Evolutionary conservation across 2,888 invertebrate genomes (phyloP), one percentile per base, ranked within the genome.

Genomic region (Coremacera marginata): DNA sequence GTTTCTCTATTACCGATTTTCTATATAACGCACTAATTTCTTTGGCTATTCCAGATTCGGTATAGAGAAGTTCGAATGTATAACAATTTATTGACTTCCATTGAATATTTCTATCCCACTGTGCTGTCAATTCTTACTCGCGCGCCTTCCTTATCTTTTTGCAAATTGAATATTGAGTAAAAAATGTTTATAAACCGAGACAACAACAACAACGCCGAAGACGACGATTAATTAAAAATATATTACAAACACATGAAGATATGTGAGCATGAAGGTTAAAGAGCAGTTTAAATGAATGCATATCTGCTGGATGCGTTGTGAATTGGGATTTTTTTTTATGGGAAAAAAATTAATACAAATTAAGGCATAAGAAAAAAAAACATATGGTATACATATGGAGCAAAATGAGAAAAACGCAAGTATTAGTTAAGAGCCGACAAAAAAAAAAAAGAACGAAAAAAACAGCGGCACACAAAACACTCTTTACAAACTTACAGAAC

Each of bases 161-260:
- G 55, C 49, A 67, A 67, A 67, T 67, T 67, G 67, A 68, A 51
- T 68, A 14, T 68, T 49, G 25, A 68, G 51, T 14, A 19, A 44
- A 44, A 44, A 44, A 2, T 44, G 44, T 44, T 44, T 44, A 44
- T 37, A 8, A 37, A 37, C 37, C 37, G 37, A 19, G 5, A 55
- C 55, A 55, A 55, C 55, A 55, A 55, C 55, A 55, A 19, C 60
- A 60, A 60, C 60, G n/a, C n/a, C 1, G 22, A 16, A n/a, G n/a
- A n/a, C n/a, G 3, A 25, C 60, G 25, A 25, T 44, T 44, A 44
- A 19, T 27, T 60, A 60, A 60, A 55, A 55, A 9, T 55, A 19
- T 55, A 60, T 60, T 60, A 60, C 27, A 19, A 16, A 25, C 27
- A 60, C 16, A 60, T 60, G 27, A 55, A 55, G 55, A 55, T 55